Evolutionary conservation across 2,888 invertebrate species (phyloP).

Genomic region (Pterostichus madidus): DNA sequence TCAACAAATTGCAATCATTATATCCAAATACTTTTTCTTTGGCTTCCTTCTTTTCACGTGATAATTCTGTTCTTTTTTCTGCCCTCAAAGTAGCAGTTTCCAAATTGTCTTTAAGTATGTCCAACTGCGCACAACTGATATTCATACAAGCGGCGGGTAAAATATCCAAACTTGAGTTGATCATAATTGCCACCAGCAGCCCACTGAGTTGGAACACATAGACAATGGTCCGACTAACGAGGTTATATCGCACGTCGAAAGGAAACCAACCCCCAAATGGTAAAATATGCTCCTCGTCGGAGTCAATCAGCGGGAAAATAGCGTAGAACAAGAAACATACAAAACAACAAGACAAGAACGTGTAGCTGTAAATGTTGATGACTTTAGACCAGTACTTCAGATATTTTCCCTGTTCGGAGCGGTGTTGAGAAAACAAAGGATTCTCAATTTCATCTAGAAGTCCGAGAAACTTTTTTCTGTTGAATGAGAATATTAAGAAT

Average conservation of each 20-base stretch:
- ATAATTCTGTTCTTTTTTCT: not conserved
- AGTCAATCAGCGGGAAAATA: conserved; percentile 68
- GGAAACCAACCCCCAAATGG: conserved; percentile 70
- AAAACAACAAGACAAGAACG: conserved; percentile 67
- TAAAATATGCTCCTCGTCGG: conserved; percentile 68
- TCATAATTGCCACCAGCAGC: conserved; percentile 67
- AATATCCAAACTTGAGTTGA: conserved; percentile 69
- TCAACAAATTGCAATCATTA: conserved; percentile 10
- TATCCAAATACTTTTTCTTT: not conserved
- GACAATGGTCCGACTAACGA: conserved; percentile 62
- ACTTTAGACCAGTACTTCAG: conserved; percentile 62
- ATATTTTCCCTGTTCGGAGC: conserved; percentile 63
- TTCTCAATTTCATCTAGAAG: conserved; percentile 67
- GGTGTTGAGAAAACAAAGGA: conserved; percentile 65
- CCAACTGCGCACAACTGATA: conserved; percentile 68
- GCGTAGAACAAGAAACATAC: conserved; percentile 68
- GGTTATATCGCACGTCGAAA: conserved; percentile 64
- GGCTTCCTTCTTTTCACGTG: too few relatives aligned
- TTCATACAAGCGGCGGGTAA: conserved; percentile 68
- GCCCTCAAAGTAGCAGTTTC: conserved; percentile 47
- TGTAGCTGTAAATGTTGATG: conserved; percentile 51
- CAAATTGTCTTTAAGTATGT: conserved; percentile 68
- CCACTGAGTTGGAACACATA: conserved; percentile 68
- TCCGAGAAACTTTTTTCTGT: conserved; percentile 64
- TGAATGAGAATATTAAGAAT: conserved; percentile 68